phyloP scores from a whole-genome alignment of 2,113 vertebrate genomes.

The Poeciliopsis prolifica region DNA sequence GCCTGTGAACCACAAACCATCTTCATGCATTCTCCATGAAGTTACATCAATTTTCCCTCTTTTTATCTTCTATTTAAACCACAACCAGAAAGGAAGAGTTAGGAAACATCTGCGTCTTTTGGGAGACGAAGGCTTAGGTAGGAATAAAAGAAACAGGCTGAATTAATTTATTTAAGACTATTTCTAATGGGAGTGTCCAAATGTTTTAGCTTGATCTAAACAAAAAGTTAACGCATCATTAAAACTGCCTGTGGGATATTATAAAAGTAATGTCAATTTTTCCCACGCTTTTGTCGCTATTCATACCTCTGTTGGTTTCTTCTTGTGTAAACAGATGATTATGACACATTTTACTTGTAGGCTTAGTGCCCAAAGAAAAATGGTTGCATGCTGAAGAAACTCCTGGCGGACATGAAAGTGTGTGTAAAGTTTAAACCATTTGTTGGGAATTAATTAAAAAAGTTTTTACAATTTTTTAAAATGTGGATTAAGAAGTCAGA shows the following conservation, averaged over 20 bases:
- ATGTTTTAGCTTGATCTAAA: no score
- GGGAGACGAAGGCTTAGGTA: no score
- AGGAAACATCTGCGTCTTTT: no score
- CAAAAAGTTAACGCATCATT: no score
- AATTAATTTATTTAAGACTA: no score
- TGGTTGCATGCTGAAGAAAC: neutral
- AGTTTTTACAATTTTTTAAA: neutral
- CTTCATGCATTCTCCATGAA: constrained; percentile 59
- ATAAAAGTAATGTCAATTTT: no score
- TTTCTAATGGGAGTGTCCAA: no score
- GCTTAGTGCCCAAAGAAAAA: neutral
- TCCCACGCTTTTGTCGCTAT: neutral
- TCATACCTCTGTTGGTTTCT: neutral
- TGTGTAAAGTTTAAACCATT: neutral
- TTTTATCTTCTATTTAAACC: constrained; percentile 15
- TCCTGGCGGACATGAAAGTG: no score
- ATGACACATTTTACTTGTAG: neutral
- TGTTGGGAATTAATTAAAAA: no score
- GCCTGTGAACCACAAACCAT: constrained; percentile 42
- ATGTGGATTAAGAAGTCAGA: neutral
- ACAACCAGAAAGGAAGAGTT: neutral
- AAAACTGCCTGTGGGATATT: no score
- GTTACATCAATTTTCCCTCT: constrained; percentile 48
- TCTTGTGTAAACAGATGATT: neutral
- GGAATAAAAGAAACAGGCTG: no score